These are phyloP conservation scores for Lamellibrachia satsuma DNA, from an alignment of 2,888 invertebrate genomes.

Conservation along the genomic window DNA sequence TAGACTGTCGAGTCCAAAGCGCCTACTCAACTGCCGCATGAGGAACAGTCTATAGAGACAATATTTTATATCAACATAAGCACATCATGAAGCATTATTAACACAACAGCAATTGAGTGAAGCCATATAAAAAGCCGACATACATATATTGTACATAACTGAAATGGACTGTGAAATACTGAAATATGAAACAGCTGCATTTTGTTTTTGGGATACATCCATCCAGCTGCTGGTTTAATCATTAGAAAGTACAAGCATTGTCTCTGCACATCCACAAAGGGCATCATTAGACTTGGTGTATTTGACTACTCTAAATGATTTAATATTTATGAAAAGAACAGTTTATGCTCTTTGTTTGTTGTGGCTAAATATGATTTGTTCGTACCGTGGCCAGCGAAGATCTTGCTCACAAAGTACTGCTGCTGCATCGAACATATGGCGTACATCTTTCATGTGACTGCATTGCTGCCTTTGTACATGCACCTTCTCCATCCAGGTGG, in stretches of 20 bases:
- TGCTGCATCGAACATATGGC: constrained; percentile 43
- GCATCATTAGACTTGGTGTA: no score
- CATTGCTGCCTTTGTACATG: constrained; percentile 34
- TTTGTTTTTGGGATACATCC: no score
- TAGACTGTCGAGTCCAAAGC: constrained; percentile 48
- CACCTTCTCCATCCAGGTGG: constrained; percentile 41
- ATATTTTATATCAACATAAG: neutral
- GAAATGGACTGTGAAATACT: no score
- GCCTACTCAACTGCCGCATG: constrained; percentile 49
- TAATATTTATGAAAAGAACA: neutral
- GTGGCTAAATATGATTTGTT: neutral
- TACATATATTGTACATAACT: no score
- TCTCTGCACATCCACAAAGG: no score
- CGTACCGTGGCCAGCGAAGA: constrained; percentile 44
- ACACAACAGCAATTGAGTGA: neutral
- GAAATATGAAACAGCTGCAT: no score
- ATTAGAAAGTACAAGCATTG: no score
- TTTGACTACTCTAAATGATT: neutral
- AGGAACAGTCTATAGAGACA: constrained; percentile 47
- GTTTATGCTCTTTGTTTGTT: neutral
- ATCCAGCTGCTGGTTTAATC: no score
- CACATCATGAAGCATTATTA: neutral
- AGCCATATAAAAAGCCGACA: no score
- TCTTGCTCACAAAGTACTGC: constrained; percentile 39
- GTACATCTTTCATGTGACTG: constrained; percentile 20